Evolutionary conservation across 1,140 invertebrate species (phyloP).

Genomic region (Neuroterus valhalla): DNA sequence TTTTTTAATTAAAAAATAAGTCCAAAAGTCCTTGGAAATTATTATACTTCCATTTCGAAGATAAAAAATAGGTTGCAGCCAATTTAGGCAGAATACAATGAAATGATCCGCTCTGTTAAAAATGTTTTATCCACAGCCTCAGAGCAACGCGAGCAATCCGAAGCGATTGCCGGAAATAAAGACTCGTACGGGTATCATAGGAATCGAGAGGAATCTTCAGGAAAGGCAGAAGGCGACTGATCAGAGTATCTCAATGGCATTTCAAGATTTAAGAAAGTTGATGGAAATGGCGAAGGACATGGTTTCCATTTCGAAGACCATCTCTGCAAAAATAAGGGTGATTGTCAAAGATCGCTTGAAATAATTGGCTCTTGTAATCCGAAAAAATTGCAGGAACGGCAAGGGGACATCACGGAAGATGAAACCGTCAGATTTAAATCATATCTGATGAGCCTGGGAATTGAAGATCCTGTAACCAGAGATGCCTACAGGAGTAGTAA

Average conservation of each 20-base stretch:
- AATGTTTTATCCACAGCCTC: not conserved
- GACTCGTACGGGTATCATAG: conserved; percentile 91
- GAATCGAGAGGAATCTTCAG: conserved; percentile 94
- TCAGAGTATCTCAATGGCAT: conserved; percentile 92
- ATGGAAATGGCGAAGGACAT: conserved; percentile 99
- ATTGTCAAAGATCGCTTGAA: conserved; percentile 62
- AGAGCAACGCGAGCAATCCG: conserved; percentile 7
- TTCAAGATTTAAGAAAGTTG: conserved; percentile 95
- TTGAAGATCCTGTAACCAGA: conserved; percentile 97
- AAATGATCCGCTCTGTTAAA: not conserved
- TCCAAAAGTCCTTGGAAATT: no score
- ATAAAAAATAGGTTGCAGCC: no score
- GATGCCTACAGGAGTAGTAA: conserved; percentile 90
- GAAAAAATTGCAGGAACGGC: conserved; percentile 84
- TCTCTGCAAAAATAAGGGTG: conserved; percentile 94
- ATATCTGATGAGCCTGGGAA: conserved; percentile 96
- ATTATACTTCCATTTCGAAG: no score
- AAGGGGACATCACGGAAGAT: conserved; percentile 97
- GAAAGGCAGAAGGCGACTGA: conserved; percentile 93
- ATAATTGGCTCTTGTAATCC: conserved; percentile 62
- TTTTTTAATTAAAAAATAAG: no score
- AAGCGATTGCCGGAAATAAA: conserved; percentile 77
- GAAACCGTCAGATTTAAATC: conserved; percentile 97
- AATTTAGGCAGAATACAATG: no score
- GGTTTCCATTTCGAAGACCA: conserved; percentile 93